phyloP scores from a whole-genome alignment of 2,797 vertebrate genomes.

The Arremon brunneinucha region DNA sequence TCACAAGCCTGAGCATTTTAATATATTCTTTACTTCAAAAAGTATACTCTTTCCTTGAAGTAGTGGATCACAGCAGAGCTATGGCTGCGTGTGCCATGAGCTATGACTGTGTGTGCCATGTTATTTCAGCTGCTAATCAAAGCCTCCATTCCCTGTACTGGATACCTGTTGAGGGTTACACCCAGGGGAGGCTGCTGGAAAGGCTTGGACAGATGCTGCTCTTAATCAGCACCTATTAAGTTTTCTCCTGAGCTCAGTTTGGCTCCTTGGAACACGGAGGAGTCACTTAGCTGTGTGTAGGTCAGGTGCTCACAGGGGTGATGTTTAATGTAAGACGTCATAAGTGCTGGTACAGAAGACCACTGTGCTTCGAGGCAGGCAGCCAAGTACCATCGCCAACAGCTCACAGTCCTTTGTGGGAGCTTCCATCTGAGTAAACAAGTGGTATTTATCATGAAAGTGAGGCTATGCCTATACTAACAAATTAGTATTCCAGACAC shows the following conservation, averaged over 20 bases:
- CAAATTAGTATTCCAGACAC: constrained; percentile 10
- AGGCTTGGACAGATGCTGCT: not conserved
- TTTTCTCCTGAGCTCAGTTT: not conserved
- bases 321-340: not conserved
- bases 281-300: not conserved
- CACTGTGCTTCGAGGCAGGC: not conserved
- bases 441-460: constrained; percentile 25
- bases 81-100: not conserved
- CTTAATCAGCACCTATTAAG: not conserved
- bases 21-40: not conserved
- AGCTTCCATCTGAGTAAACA: not conserved
- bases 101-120: not conserved
- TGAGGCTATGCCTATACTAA: not conserved
- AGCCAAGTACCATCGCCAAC: not conserved
- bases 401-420: not conserved
- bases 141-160: not conserved
- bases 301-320: not conserved
- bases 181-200: not conserved
- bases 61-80: not conserved
- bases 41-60: not conserved
- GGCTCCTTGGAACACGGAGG: not conserved
- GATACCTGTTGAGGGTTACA: not conserved
- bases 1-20: not conserved
- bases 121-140: constrained; percentile 14
- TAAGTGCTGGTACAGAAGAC: constrained; percentile 2